Evolutionary conservation across 2,888 invertebrate species (phyloP).

Genomic region (Seira ritae): DNA sequence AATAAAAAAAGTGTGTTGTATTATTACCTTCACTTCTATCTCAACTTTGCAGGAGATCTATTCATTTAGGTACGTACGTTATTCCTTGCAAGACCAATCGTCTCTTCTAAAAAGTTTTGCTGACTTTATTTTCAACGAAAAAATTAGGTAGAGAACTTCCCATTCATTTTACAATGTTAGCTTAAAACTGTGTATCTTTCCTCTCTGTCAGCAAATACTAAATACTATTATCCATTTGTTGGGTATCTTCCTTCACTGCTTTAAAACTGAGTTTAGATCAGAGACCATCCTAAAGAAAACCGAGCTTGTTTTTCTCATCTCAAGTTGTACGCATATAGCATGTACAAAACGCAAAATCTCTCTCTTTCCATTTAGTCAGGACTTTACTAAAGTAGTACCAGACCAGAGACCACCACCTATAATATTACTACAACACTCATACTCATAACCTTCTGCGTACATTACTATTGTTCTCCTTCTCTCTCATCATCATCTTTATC

Average conservation of each 20-base stretch:
- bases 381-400: too few species aligned
- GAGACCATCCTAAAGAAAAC: too few species aligned
- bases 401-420: too few species aligned
- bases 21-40: slow-evolving; percentile 40
- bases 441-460: too few species aligned
- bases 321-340: too few species aligned
- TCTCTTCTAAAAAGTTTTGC: slow-evolving; percentile 44
- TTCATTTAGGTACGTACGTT: slow-evolving; percentile 54
- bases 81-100: slow-evolving; percentile 33
- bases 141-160: slow-evolving; percentile 17
- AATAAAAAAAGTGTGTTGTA: slow-evolving; percentile 11
- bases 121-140: slow-evolving; percentile 54
- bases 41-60: slow-evolving; percentile 63
- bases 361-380: too few species aligned
- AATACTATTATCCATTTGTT: slow-evolving; percentile 27
- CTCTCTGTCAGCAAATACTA: slow-evolving; percentile 36
- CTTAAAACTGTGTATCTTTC: not conserved
- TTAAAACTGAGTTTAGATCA: too few species aligned
- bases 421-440: too few species aligned
- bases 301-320: too few species aligned
- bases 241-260: slow-evolving; percentile 25
- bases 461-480: too few species aligned
- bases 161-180: slow-evolving; percentile 31
- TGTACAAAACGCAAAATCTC: too few species aligned
- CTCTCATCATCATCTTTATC: too few species aligned